These are phyloP conservation scores for Ochropleura plecta DNA, from an alignment of 2,888 invertebrate species.

Conservation along the genomic window DNA sequence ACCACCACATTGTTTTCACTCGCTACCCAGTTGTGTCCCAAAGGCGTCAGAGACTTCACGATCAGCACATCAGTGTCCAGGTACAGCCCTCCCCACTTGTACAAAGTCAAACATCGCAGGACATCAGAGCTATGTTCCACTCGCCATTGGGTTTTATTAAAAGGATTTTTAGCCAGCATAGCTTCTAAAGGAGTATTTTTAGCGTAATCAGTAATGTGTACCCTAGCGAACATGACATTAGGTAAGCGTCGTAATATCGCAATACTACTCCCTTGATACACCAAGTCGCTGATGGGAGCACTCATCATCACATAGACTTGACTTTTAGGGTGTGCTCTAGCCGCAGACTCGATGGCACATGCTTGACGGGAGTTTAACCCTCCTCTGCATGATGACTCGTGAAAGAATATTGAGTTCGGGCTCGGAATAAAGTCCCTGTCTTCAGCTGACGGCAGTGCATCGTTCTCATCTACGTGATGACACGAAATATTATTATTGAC, in stretches of 20 bases:
- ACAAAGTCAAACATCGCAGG: constrained; percentile 92
- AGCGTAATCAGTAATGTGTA: constrained; percentile 79
- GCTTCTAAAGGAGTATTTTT: constrained; percentile 90
- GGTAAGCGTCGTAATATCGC: constrained; percentile 33
- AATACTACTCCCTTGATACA: constrained; percentile 43
- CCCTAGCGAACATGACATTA: constrained; percentile 58
- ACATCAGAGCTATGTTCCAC: constrained; percentile 91
- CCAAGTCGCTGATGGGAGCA: constrained; percentile 31
- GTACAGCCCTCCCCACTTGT: constrained; percentile 94
- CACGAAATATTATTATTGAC: constrained; percentile 44
- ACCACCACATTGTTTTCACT: constrained; percentile 88
- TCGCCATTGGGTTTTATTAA: constrained; percentile 89
- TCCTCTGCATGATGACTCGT: constrained; percentile 92
- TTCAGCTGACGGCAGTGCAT: constrained; percentile 67
- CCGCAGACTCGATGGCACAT: constrained; percentile 92
- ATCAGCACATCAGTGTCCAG: constrained; percentile 94
- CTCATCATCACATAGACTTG: constrained; percentile 85
- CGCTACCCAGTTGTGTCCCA: constrained; percentile 91
- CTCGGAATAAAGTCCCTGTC: constrained; percentile 62
- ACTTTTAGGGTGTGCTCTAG: constrained; percentile 90
- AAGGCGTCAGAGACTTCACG: constrained; percentile 89
- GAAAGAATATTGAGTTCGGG: constrained; percentile 91
- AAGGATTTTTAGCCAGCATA: constrained; percentile 85
- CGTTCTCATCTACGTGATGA: constrained; percentile 49
- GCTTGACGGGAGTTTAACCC: constrained; percentile 90